Evolutionary conservation across 2,888 invertebrate genomes (phyloP).

Genomic region (Cantharis rufa): DNA sequence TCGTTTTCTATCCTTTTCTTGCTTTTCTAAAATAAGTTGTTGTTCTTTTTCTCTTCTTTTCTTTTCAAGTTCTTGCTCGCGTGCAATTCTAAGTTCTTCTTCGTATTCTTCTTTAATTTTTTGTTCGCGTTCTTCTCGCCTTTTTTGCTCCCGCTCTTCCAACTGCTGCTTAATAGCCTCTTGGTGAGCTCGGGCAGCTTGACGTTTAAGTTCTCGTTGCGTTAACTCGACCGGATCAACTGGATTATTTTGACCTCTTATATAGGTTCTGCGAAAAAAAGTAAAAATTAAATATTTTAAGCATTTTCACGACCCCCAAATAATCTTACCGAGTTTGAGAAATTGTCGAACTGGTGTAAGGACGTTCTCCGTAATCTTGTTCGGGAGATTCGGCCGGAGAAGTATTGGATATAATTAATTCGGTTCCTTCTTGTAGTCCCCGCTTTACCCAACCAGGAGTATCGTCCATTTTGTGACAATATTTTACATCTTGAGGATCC

Average conservation of each 20-base stretch:
- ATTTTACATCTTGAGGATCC: conserved; percentile 59
- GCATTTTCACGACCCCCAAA: background rate
- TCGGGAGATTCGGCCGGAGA: conserved; percentile 55
- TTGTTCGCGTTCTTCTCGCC: conserved; percentile 76
- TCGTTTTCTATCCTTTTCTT: conserved; percentile 72
- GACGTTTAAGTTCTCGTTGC: conserved; percentile 79
- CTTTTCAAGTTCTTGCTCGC: conserved; percentile 73
- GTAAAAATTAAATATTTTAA: background rate
- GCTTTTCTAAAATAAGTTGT: conserved; percentile 66
- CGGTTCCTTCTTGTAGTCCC: conserved; percentile 58
- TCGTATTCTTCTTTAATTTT: conserved; percentile 76
- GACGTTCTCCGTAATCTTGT: conserved; percentile 51
- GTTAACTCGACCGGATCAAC: conserved; percentile 78
- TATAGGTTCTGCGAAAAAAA: conserved; percentile 61
- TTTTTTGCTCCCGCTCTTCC: conserved; percentile 76
- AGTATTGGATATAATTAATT: conserved; percentile 55
- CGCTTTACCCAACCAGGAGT: conserved; percentile 62
- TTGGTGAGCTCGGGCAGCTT: conserved; percentile 85
- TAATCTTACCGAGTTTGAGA: conserved; percentile 42
- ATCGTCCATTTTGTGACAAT: conserved; percentile 38
- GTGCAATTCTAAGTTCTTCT: conserved; percentile 77
- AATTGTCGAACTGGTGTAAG: conserved; percentile 49
- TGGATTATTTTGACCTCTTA: conserved; percentile 85
- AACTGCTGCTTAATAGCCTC: conserved; percentile 83
- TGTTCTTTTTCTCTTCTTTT: conserved; percentile 75